phyloP scores from a whole-genome alignment of 2,797 vertebrate species.

The Gymnoscopelus braueri region DNA sequence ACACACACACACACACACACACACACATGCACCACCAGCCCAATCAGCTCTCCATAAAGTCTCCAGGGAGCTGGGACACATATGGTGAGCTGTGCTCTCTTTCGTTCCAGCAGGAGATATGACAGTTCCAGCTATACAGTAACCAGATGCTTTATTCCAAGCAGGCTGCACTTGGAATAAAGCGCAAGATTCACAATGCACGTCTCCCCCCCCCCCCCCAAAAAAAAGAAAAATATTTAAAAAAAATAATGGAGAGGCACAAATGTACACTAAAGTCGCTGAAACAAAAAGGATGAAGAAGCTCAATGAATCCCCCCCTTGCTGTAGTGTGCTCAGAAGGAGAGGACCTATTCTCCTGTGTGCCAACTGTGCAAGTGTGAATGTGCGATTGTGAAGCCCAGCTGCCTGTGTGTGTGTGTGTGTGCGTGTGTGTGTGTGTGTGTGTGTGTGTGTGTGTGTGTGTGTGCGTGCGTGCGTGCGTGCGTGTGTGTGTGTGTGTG shows the following conservation, averaged over 20 bases:
- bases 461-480: not conserved
- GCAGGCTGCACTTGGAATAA: slow-evolving; percentile 23
- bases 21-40: not conserved
- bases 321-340: not conserved
- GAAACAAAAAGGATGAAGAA: slow-evolving; percentile 17
- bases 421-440: not conserved
- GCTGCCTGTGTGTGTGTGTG: slow-evolving; percentile 1
- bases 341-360: slow-evolving; percentile 10
- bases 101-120: slow-evolving; percentile 23
- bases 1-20: slow-evolving; percentile 12
- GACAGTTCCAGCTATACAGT: slow-evolving; percentile 26
- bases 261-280: slow-evolving; percentile 6
- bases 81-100: slow-evolving; percentile 25
- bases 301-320: not conserved
- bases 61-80: slow-evolving; percentile 39
- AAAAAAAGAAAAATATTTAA: no score
- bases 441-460: not conserved
- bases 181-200: slow-evolving; percentile 16
- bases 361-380: slow-evolving; percentile 21
- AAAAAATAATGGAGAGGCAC: slow-evolving; percentile 5
- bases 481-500: not conserved
- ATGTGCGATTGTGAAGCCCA: not conserved
- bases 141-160: slow-evolving; percentile 36
- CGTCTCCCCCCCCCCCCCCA: not conserved
- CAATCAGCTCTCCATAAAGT: slow-evolving; percentile 12